Conservation (phyloP, 2,113 vertebrate genomes). For the Coryphaenoides rupestris region DNA sequence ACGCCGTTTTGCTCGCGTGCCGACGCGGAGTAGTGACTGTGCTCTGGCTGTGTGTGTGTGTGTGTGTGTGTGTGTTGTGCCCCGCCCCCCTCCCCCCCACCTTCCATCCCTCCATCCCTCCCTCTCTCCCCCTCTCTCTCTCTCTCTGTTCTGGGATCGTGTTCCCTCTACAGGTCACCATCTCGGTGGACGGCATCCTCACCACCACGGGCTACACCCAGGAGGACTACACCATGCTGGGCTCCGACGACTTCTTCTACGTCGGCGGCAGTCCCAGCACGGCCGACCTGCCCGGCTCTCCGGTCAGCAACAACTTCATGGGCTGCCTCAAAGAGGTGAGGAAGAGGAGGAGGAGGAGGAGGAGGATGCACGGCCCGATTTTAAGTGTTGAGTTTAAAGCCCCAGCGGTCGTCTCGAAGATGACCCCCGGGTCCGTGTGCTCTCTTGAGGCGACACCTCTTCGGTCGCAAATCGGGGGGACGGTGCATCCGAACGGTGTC, state of each 20-base stretch:
- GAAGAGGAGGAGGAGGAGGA: too few species aligned
- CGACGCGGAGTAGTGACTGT: slow-evolving; percentile 76
- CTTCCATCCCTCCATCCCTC: too few species aligned
- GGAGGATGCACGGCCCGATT: too few species aligned
- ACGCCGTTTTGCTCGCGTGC: slow-evolving; percentile 19
- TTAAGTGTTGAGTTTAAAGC: not conserved
- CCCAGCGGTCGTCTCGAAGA: too few species aligned
- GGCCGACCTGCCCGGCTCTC: slow-evolving; percentile 93
- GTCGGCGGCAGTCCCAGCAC: slow-evolving; percentile 97
- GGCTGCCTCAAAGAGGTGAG: slow-evolving; percentile 95
- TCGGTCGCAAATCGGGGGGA: too few species aligned
- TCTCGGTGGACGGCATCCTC: slow-evolving; percentile 97
- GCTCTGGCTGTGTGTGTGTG: slow-evolving; percentile 83
- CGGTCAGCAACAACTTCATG: slow-evolving; percentile 99
- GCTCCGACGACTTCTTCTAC: slow-evolving; percentile 98
- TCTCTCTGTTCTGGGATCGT: too few species aligned
- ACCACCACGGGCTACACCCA: slow-evolving; percentile 98
- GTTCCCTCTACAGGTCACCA: slow-evolving; percentile 89
- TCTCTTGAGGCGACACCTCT: too few species aligned
- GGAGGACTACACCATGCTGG: slow-evolving; percentile 98
- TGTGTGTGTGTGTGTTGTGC: too few species aligned
- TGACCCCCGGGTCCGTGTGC: too few species aligned
- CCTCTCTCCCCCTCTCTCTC: too few species aligned
- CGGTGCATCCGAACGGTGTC: too few species aligned
- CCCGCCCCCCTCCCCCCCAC: too few species aligned